These are phyloP conservation scores for Boulengeromyrus knoepffleri DNA, from an alignment of 2,113 vertebrate species.

Conservation along the genomic window DNA sequence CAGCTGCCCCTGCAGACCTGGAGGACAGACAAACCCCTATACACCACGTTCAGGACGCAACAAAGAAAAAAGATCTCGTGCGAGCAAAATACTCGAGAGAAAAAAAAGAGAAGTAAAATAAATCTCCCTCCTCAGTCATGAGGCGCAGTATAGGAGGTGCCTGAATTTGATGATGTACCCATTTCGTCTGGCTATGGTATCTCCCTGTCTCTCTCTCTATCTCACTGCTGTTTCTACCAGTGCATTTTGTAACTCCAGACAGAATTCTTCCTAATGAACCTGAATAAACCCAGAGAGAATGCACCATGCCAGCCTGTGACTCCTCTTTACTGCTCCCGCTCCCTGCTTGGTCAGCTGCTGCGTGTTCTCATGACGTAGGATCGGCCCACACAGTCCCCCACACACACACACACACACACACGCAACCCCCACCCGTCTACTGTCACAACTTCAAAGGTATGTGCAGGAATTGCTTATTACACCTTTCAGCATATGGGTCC, in stretches of 20 bases:
- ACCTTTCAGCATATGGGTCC: background rate
- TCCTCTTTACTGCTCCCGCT: background rate
- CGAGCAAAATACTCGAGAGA: slow-evolving; percentile 46
- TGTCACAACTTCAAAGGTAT: background rate
- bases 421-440: background rate
- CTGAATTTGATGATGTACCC: slow-evolving; percentile 44
- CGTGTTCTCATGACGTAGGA: background rate
- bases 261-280: slow-evolving; percentile 34
- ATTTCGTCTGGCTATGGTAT: slow-evolving; percentile 47
- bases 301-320: slow-evolving; percentile 13
- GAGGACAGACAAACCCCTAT: slow-evolving; percentile 54
- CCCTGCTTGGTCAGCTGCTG: background rate
- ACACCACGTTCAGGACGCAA: slow-evolving; percentile 58
- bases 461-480: background rate
- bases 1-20: slow-evolving; percentile 44
- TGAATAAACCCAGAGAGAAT: slow-evolving; percentile 38
- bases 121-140: slow-evolving; percentile 49
- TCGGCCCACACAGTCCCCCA: background rate
- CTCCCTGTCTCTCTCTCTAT: slow-evolving; percentile 49
- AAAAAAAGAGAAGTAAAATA: slow-evolving; percentile 48
- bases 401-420: too few species aligned
- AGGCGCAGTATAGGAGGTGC: slow-evolving; percentile 36
- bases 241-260: slow-evolving; percentile 36
- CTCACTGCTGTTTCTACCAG: slow-evolving; percentile 63
- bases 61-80: slow-evolving; percentile 48